Evolutionary conservation across 2,888 invertebrate species (phyloP).

Genomic region (Cerastis rubricosa): DNA sequence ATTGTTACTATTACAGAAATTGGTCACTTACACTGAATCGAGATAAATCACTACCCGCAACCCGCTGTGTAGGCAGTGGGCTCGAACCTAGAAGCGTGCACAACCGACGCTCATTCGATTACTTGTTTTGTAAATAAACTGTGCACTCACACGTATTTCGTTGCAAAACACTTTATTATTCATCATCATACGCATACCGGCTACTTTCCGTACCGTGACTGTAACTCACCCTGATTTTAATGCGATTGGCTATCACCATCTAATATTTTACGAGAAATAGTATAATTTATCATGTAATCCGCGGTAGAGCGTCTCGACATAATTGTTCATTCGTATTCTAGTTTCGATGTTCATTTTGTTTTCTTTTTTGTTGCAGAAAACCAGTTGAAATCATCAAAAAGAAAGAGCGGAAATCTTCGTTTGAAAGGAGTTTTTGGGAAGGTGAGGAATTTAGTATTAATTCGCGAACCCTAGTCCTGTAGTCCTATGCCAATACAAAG

Average conservation of each 20-base stretch:
- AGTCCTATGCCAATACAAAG: too few relatives aligned
- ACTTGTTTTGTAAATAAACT: constrained; percentile 73
- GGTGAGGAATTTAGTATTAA: constrained; percentile 74
- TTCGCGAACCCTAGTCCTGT: background rate
- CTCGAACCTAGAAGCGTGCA: constrained; percentile 61
- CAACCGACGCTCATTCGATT: constrained; percentile 71
- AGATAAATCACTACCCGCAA: constrained; percentile 77
- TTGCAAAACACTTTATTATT: constrained; percentile 67
- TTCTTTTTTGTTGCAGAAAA: constrained; percentile 83
- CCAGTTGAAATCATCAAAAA: constrained; percentile 77
- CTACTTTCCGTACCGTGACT: constrained; percentile 63
- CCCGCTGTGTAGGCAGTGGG: constrained; percentile 56
- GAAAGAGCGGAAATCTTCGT: constrained; percentile 82
- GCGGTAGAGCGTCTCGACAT: constrained; percentile 35
- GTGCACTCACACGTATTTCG: constrained; percentile 57
- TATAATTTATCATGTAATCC: constrained; percentile 45
- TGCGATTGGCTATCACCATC: constrained; percentile 54
- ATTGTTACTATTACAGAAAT: constrained; percentile 84
- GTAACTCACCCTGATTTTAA: constrained; percentile 61
- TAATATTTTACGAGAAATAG: constrained; percentile 49
- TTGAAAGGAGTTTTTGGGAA: constrained; percentile 86
- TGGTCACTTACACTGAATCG: constrained; percentile 82
- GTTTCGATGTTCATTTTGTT: constrained; percentile 18
- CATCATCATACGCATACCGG: constrained; percentile 58
- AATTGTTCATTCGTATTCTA: constrained; percentile 19